Evolutionary conservation across 35 echinoderm and acorn worm species (phyloP), one percentile per base, ranked within the genome.

Genomic region (Amphiura filiformis): DNA sequence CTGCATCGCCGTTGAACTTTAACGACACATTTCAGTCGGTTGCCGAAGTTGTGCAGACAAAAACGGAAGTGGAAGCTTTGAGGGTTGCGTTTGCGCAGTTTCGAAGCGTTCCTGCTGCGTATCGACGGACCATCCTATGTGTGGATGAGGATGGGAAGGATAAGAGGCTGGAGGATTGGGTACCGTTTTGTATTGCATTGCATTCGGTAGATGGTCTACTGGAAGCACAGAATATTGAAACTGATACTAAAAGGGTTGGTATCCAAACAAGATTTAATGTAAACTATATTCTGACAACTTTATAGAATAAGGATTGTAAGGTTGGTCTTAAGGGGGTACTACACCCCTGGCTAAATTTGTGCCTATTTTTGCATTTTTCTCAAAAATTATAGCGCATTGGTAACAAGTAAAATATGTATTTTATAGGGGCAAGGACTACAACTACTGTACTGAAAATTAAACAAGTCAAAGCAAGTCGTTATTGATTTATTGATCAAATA

Each of bases 181-280:
- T 84, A 3, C 82, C 81, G 18, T 91, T 91, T 77, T 85, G 75
- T 76, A 4, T 84, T 13, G 31, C 76, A 31, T 7, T 91, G 40
- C 75, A 78, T 14, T 78, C 36, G 2, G 82, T 91, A 38, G 89
- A 91, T 39, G 82, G 82, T 38, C 13, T 89, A 70, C 42, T 44
- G 12, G 33, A 82, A 15, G 32, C 30, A 39, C 26, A 40, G 39
- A 4, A 11, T 32, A 39, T 4, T 33, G 39, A 22, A 1, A 76
- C 2, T 4, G 26, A 34, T 17, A 31, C 36, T 26, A 37, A 87
- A 75, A 32, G 39, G 70, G 34, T 18, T 38, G 35, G 34, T 15
- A 65, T 36, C 3, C 31, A 34, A 56, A 34, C 4, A 38, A 76
- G 28, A 30, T 36, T 76, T 12, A 0, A 86, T 35, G 26, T 39